Base-by-base conservation (phyloP, 2,888 invertebrate genomes). In the Petrolisthes manimaculis region DNA sequence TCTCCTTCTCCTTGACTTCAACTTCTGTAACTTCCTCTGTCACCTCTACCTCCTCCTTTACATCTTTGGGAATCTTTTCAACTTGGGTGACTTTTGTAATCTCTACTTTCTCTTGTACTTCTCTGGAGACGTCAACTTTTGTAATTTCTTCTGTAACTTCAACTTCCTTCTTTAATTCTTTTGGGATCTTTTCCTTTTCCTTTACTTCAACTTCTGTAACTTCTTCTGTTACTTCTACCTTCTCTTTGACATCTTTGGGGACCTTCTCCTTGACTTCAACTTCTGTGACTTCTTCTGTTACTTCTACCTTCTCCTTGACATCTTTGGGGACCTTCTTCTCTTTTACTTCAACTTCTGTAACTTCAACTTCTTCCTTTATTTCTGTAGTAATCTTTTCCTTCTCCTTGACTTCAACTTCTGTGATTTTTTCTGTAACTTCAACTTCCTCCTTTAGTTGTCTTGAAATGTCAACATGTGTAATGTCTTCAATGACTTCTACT, bases 401-500 rank as follows among this genome's bases (percentile, higher is more conserved):
- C 37, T 77, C 53, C 75, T 37, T 37, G 2, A 37, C 37, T 37
- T 37, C 37, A 37, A 37, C 37, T 37, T 37, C 37, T 2, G 37
- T 37, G 37, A 37, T 2, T 37, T 37, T 37, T 37, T 37, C 37
- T 37, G 37, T 37, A 37, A 37, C 37, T 37, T 37, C 37, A 37
- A 37, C 37, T 37, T 37, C 37, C 37, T 37, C 37, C 37, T 37
- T 37, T 37, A 37, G 37, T 37, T 37, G 1, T 37, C 37, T 37
- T 0, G 37, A 37, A 37, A 37, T 37, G 37, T 37, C 37, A 37
- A 37, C 37, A 1, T 37, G 0, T 37, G 37, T 37, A 37, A 37
- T 37, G 37, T 37, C 37, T 77, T 24, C 53, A 0, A 21, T 56
- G 51, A 87, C 83, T 88, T 91, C 83, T 84, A 86, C 78, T 56